A percentile compares a stretch with the other conserved stretches of the same genome.
Evolutionary conservation across 2,888 invertebrate species (phyloP).

Genomic region (Pyrocoelia pectoralis): DNA sequence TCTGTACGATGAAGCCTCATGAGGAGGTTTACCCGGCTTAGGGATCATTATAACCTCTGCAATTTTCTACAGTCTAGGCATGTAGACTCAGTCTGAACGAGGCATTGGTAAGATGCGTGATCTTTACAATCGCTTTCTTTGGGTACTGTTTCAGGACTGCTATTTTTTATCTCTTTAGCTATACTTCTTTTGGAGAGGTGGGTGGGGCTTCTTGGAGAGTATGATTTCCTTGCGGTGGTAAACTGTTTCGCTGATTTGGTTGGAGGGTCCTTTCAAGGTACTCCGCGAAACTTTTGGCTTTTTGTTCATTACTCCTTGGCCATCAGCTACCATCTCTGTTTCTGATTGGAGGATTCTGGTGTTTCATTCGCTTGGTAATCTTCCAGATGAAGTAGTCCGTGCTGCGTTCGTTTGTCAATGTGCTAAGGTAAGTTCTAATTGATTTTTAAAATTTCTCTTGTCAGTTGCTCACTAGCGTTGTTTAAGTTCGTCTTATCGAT

Average conservation of each 20-base stretch:
- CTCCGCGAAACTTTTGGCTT: background rate
- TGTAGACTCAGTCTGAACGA: too few relatives aligned
- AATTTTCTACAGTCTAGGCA: too few relatives aligned
- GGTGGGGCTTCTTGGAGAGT: background rate
- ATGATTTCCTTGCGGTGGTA: background rate
- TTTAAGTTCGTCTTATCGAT: conserved; percentile 18
- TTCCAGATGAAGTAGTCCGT: background rate
- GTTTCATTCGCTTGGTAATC: background rate
- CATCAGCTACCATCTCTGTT: background rate
- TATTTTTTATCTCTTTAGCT: background rate
- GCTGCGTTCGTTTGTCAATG: background rate
- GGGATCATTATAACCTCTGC: too few relatives aligned
- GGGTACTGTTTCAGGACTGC: background rate
- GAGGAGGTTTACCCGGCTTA: too few relatives aligned
- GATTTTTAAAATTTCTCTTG: too few relatives aligned
- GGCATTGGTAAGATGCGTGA: too few relatives aligned
- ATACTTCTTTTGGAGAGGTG: background rate
- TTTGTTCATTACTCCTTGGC: background rate
- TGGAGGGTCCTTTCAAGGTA: background rate
- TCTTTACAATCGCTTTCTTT: too few relatives aligned
- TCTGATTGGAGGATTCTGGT: background rate
- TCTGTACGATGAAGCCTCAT: too few relatives aligned
- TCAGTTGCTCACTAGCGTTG: conserved; percentile 20
- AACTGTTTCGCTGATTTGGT: too few relatives aligned
- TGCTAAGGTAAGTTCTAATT: conserved; percentile 5